Percentiles rank a stretch among this genome's conserved stretches.
Conservation (phyloP, 2,888 invertebrate genomes). For the Pristionchus entomophagus region DNA sequence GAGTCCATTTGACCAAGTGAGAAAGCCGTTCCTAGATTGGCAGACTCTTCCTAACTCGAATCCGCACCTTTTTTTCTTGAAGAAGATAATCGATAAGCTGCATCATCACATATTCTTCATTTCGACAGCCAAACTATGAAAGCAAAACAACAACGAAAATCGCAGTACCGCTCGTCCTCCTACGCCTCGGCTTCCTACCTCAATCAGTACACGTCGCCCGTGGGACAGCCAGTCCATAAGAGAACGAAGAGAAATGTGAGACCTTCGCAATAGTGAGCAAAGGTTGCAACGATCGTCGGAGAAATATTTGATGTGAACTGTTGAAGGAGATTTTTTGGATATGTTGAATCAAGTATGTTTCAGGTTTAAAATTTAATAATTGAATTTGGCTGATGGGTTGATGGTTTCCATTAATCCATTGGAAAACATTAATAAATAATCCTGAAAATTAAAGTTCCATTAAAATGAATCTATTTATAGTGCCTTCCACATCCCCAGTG, state of each 20-base stretch:
- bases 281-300: too few species aligned
- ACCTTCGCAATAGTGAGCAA: too few species aligned
- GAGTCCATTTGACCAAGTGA: slow-evolving; percentile 33
- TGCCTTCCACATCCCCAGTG: slow-evolving; percentile 70
- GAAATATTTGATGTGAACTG: too few species aligned
- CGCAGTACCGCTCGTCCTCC: slow-evolving; percentile 9
- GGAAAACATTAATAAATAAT: background rate
- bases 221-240: slow-evolving; percentile 53
- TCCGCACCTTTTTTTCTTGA: background rate
- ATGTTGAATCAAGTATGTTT: too few species aligned
- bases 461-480: slow-evolving; percentile 49
- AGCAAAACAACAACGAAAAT: too few species aligned
- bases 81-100: background rate
- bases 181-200: slow-evolving; percentile 24
- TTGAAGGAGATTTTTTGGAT: too few species aligned
- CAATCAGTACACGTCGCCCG: slow-evolving; percentile 31
- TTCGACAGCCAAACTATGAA: too few species aligned
- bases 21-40: too few species aligned
- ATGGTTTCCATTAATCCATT: background rate
- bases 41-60: background rate
- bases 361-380: too few species aligned
- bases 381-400: too few species aligned
- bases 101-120: background rate
- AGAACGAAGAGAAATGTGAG: slow-evolving; percentile 56
- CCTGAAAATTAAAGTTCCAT: background rate